These are phyloP conservation scores for Buceros bicornis DNA, from an alignment of 2,797 vertebrate species.

Conservation along the genomic window DNA sequence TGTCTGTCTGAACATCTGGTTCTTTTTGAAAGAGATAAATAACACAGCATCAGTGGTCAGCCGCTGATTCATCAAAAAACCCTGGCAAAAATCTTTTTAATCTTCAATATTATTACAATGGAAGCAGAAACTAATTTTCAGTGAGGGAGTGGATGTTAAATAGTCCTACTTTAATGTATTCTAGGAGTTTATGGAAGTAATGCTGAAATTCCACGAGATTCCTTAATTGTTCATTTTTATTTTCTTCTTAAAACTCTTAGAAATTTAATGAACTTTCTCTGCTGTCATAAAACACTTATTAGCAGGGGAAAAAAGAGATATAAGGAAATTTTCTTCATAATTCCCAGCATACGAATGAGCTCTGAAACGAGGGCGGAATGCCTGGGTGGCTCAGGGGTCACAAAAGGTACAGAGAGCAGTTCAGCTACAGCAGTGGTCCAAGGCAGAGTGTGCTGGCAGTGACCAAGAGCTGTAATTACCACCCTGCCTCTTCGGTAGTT, in stretches of 20 bases:
- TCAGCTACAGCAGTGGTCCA: not conserved
- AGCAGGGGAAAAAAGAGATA: not conserved
- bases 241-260: not conserved
- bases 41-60: not conserved
- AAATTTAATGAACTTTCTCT: not conserved
- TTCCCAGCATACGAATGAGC: not conserved
- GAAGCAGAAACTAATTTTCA: not conserved
- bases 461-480: not conserved
- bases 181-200: not conserved
- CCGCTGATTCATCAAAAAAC: not conserved
- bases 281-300: not conserved
- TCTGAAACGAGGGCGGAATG: not conserved
- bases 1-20: not conserved
- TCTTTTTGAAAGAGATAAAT: not conserved
- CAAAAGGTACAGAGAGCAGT: not conserved
- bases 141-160: not conserved
- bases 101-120: not conserved
- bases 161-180: not conserved
- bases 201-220: not conserved
- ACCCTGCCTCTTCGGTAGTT: not conserved
- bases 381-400: not conserved
- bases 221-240: not conserved
- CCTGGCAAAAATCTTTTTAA: not conserved
- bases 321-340: slow-evolving; percentile 1
- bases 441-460: not conserved